Evolutionary conservation across 1,140 invertebrate species (phyloP), one percentile per base, ranked within the genome.

Genomic region (honey bee (Apis mellifera)): DNA sequence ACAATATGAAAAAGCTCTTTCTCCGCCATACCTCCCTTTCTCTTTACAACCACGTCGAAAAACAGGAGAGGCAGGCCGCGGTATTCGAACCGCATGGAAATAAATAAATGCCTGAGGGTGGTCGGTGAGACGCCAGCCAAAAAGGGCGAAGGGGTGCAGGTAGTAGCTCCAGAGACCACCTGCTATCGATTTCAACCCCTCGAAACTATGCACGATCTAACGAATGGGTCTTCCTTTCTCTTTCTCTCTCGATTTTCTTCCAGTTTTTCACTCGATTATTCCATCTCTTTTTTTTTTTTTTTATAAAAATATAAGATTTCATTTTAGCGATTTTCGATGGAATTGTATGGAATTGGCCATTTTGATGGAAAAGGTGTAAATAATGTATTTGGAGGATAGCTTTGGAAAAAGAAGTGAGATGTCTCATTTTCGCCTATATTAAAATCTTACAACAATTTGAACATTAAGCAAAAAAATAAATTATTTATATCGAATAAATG

Each of bases 1-100:
- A 42, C 32, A 42, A 42, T 42, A 42, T 42, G 32, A 42, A 42
- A 32, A 42, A 42, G 0, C 32, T 42, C n/a, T 21, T 32, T 2
- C 11, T 7, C 59, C 72, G 32, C 32, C 32, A 42, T 42, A 12
- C n/a, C 1, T 17, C 48, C 13, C 26, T 17, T 32, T 17, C 23
- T 15, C 72, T 68, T 42, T 60, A n/a, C 65, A 55, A 54, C 26
- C 42, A 70, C 23, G 21, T 26, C 50, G 54, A 83, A 66, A 70
- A 60, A 59, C 73, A 78, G 50, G 12, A 62, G 68, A 32, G 69
- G 60, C 50, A 26, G 81, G 85, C 84, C n/a, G n/a, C n/a, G n/a
- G n/a, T n/a, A 87, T 89, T 87, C 87, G 86, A 90, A 90, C 85
- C 82, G 77, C 76, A 81, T 81, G 81, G 82, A 91, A 91, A 92